Percentiles rank a stretch among this genome's conserved stretches.
Conservation (phyloP, 2,113 vertebrate species). For the Chlamydotis undulata region DNA sequence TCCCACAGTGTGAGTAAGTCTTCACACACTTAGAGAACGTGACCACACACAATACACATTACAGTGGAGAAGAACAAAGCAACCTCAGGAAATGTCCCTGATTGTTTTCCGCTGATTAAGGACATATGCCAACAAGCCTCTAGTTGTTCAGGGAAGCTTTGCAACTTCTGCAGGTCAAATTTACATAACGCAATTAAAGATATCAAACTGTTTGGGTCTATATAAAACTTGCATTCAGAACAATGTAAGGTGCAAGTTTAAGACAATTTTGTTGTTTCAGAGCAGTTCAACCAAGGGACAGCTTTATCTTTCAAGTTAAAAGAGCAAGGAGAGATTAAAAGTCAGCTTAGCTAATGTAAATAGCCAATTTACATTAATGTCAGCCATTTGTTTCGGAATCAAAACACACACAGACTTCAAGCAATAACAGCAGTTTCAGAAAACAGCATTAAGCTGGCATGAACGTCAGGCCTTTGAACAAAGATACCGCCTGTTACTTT, state of each 20-base stretch:
- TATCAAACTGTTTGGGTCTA: background rate
- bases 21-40: conserved; percentile 41
- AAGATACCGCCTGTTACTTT: background rate
- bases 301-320: background rate
- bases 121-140: conserved; percentile 52
- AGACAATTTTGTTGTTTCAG: background rate
- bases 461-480: background rate
- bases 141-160: conserved; percentile 2
- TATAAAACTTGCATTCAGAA: background rate
- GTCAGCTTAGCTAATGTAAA: background rate
- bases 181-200: conserved; percentile 35
- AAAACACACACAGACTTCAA: background rate
- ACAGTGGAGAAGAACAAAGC: conserved; percentile 29
- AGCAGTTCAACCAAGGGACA: background rate
- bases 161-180: conserved; percentile 15
- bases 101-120: conserved; percentile 53
- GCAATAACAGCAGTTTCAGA: background rate
- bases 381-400: background rate
- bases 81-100: conserved; percentile 32
- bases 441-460: background rate
- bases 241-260: background rate
- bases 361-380: background rate
- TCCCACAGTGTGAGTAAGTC: conserved; percentile 30
- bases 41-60: conserved; percentile 39
- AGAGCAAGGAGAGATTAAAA: background rate